Base-by-base conservation (phyloP, 2,113 vertebrate species). In the Phycodurus eques region DNA sequence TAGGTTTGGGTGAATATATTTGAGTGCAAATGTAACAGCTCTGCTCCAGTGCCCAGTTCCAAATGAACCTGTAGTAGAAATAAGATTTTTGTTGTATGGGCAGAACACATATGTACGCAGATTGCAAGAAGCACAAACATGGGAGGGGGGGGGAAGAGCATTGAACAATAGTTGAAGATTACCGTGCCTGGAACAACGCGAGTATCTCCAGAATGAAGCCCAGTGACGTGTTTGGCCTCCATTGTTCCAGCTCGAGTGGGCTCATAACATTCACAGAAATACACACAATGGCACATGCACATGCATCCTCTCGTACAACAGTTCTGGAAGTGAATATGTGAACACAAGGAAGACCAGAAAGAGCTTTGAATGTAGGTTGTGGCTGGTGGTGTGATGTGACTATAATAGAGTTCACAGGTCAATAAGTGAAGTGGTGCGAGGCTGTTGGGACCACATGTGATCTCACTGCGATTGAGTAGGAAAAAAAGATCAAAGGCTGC, bases 141-240 rank as follows among this genome's bases (percentile, higher is more conserved):
- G 35, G 35, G n/a, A 46, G 10, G 46, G 3, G 14, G 14, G 15
- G 15, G 46, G 3, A 15, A 51, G 5, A 51, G 4, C 46, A 47
- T 47, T 51, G 17, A 51, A 19, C 70, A 57, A 72, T 83, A 69
- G 46, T 72, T 62, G 73, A 64, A 77, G 66, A 84, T 85, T 77
- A 72, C 82, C 76, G 80, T 72, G n/a, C 66, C 59, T 70, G 61
- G 87, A 92, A 90, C 79, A 83, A 77, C 72, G 85, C 71, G 79
- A 86, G 84, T 82, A 73, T 80, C 85, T 86, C 91, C 80, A 88
- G 91, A 92, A 93, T 84, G 81, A 88, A 88, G 75, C 77, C 86
- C 82, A 89, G 92, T 92, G 84, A 90, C 73, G 3, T 44, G 44
- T 27, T 73, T 46, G 77, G 20, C 53, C 35, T 56, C 77, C 75